phyloP scores from a whole-genome alignment of 2,113 vertebrate species.

The Halcyon malimbica region DNA sequence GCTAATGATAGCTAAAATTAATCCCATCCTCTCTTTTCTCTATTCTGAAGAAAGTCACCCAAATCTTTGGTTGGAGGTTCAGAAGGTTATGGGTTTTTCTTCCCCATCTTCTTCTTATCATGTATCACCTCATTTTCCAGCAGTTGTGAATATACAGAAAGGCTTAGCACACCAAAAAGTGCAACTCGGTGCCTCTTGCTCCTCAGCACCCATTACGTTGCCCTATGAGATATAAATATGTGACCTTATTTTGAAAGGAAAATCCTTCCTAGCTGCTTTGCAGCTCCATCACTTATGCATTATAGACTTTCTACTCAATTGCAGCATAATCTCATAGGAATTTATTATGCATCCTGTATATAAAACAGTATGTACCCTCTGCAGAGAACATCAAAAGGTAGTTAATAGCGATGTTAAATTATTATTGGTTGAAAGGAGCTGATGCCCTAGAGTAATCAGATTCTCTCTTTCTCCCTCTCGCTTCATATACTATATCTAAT shows the following conservation, averaged over 20 bases:
- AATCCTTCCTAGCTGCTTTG: slow-evolving; percentile 40
- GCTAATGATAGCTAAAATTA: neutral
- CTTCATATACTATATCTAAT: slow-evolving; percentile 62
- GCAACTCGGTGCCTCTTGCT: neutral
- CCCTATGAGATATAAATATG: slow-evolving; percentile 43
- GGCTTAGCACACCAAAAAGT: neutral
- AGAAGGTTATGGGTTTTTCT: neutral
- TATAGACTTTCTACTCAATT: slow-evolving; percentile 69
- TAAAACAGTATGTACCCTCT: slow-evolving; percentile 61
- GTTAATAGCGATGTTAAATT: slow-evolving; percentile 75
- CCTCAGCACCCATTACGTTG: neutral
- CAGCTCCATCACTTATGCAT: slow-evolving; percentile 49
- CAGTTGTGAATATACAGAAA: neutral
- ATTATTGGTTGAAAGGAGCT: slow-evolving; percentile 73
- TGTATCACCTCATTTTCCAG: neutral
- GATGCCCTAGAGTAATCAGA: slow-evolving; percentile 67
- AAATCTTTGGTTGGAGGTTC: neutral
- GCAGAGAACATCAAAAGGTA: slow-evolving; percentile 66
- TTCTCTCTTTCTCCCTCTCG: slow-evolving; percentile 57
- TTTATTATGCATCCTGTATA: slow-evolving; percentile 64
- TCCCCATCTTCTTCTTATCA: neutral
- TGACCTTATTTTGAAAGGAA: slow-evolving; percentile 65
- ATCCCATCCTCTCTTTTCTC: neutral
- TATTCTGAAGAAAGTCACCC: neutral
- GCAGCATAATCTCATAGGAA: slow-evolving; percentile 66